Base-by-base conservation (phyloP, 2,888 invertebrate species). In the Chaetogeoica ovagalla region DNA sequence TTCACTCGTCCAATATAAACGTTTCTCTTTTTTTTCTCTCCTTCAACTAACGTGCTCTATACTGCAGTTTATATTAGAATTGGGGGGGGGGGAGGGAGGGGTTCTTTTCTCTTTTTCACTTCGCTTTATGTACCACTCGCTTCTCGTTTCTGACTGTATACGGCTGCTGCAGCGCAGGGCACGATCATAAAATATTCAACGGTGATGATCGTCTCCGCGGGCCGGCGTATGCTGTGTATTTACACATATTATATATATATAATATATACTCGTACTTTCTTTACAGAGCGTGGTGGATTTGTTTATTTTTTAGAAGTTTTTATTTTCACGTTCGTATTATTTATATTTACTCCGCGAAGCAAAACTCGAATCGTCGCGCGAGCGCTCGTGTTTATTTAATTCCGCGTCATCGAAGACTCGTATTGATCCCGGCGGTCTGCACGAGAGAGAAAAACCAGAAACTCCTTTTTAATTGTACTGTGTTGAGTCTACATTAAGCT, bases 131-230 rank as follows among this genome's bases (percentile, higher is more conserved):
- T 48, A n/a, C 57, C 19, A 15, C 48, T 43, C 21, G 59, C 30
- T 23, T 52, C 60, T 48, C 2, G 30, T 57, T 30, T 30, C 30
- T 30, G 30, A 30, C 30, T 30, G 30, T 30, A 30, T 30, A 30
- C 4, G 43, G 8, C 43, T 7, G 21, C 9, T 15, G 52, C 13
- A n/a, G 15, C 5, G 11, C 23, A n/a, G 11, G 23, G 4, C 17
- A 59, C 17, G 63, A 39, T 75, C 66, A 66, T 75, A 75, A 66
- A 75, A 59, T 66, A 75, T 68, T 75, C 75, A 75, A 75, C 43
- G n/a, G 9, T 5, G 19, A 60, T n/a, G 60, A 60, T 19, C 57
- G 21, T 43, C 43, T 43, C 43, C 43, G 30, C 30, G 30, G 30
- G 30, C 1, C 30, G 43, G 43, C 43, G 7, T 43, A 7, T 9